Evolutionary conservation across 2,888 invertebrate genomes (phyloP), one percentile per base, ranked within the genome.

Genomic region (Lissonota sp.): DNA sequence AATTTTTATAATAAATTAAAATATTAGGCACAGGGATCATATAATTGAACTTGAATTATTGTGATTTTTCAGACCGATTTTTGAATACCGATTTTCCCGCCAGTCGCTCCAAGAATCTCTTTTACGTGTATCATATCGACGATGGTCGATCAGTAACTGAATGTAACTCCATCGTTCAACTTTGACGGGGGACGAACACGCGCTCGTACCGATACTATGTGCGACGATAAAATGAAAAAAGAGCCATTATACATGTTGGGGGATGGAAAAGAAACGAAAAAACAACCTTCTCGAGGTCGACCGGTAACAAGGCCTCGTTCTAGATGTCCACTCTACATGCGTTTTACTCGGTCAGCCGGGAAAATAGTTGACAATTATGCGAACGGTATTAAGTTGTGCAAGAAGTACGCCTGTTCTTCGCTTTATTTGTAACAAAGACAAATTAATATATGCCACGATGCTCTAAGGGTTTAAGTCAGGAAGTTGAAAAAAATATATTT

Each of bases 271-370:
- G 46, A 49, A 58, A 74, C 55, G n/a, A 72, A 62, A 53, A 53
- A n/a, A n/a, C 4, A 40, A 14, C 16, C 14, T 57, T n/a, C 10
- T n/a, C 74, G 40, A 74, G 74, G 74, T 74, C 74, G 40, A 74
- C 74, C 64, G 74, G 74, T 74, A 55, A 46, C 66, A 74, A 66
- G 57, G 49, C 58, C 39, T 16, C 14, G 49, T 64, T 51, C 46
- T 57, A 5, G 74, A 51, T 64, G 57, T 37, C 63, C n/a, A n/a
- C n/a, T n/a, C 62, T 58, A 40, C 14, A 74, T 42, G 64, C 74
- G 26, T 46, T 12, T 37, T 70, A 62, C 66, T 55, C 57, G 74
- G 58, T 74, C 66, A 40, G 37, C 58, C 16, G 44, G 12, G 14
- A 6, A n/a, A 10, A 66, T 42, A 58, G n/a, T n/a, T n/a, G n/a